Evolutionary conservation across 2,888 invertebrate genomes (phyloP).

Genomic region (Thera obeliscata): DNA sequence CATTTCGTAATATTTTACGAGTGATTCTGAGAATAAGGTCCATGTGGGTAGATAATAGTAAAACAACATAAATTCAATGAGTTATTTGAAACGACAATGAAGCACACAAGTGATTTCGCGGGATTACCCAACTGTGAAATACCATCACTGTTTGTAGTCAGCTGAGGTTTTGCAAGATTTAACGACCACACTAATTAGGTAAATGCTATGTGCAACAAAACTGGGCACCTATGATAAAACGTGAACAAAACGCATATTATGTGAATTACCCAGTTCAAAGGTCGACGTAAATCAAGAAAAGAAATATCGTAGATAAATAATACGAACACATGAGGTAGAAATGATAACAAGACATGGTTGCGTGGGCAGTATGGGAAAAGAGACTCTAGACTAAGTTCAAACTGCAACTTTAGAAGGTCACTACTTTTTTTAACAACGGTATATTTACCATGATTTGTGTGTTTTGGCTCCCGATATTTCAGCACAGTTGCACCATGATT

Average conservation of each 20-base stretch:
- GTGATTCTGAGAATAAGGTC: neutral
- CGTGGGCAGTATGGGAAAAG: slow-evolving; percentile 37
- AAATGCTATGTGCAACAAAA: slow-evolving; percentile 41
- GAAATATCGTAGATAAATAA: slow-evolving; percentile 15
- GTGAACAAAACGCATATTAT: slow-evolving; percentile 15
- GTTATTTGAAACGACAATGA: slow-evolving; percentile 43
- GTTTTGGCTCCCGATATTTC: too few relatives aligned
- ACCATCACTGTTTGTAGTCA: slow-evolving; percentile 44
- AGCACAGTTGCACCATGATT: too few relatives aligned
- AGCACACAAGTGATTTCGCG: slow-evolving; percentile 40
- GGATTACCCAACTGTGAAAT: slow-evolving; percentile 54
- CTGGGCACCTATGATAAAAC: slow-evolving; percentile 17
- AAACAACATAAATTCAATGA: slow-evolving; percentile 25
- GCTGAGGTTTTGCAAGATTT: slow-evolving; percentile 51
- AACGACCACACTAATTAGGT: slow-evolving; percentile 54
- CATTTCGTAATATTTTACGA: neutral
- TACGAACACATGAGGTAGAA: slow-evolving; percentile 19
- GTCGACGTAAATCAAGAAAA: slow-evolving; percentile 19
- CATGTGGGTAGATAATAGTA: neutral
- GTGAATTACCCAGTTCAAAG: slow-evolving; percentile 12
- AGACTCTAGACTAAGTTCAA: neutral
- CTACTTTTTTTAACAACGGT: too few relatives aligned
- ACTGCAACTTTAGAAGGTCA: neutral
- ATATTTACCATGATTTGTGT: too few relatives aligned
- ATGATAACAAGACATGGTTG: slow-evolving; percentile 21